Evolutionary conservation across 2,113 vertebrate species (phyloP), one percentile per base, ranked within the genome.

Genomic region (Tetrao urogallus): DNA sequence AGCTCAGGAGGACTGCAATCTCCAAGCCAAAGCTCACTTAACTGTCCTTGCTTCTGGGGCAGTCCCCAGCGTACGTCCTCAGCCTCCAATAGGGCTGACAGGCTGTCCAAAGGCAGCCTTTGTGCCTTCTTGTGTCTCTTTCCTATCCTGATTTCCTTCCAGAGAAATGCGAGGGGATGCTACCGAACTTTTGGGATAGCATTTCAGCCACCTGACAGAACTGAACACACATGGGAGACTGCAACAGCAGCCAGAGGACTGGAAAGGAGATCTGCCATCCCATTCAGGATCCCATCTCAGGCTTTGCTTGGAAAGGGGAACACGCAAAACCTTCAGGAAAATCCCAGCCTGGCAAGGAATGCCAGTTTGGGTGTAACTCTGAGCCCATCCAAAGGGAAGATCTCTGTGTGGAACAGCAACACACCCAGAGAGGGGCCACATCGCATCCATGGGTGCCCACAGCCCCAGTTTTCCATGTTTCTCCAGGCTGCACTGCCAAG

Each of bases 191-290:
- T 52, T 40, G 61, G 66, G 72, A 73, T 42, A 74, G 45, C 11
- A 30, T 83, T 90, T 81, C 88, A 86, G 82, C 88, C 75, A 94
- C 82, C 76, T 86, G 92, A 89, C 84, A 84, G 32, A 12, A 19
- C 45, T 71, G 73, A 93, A 81, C 0, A 1, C 13, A 18, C 79
- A 88, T 42, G 76, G 88, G 90, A 90, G 94, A 90, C 38, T 60
- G 67, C 90, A 74, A 38, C 74, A 66, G 69, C 76, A 93, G 83
- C 82, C 92, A 95, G 56, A 58, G 52, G 11, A 67, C 24, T 81
- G 88, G 90, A 92, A 84, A 93, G 76, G 57, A 94, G 72, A 86
- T 52, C 84, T 32, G 40, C 34, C 32, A 43, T 30, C 64, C 56
- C 13, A 0, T 36, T 88, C 82, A 91, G 79, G 56, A 84, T 45